phyloP scores from a whole-genome alignment of 2,797 vertebrate species.

The Alfaro cultratus region DNA sequence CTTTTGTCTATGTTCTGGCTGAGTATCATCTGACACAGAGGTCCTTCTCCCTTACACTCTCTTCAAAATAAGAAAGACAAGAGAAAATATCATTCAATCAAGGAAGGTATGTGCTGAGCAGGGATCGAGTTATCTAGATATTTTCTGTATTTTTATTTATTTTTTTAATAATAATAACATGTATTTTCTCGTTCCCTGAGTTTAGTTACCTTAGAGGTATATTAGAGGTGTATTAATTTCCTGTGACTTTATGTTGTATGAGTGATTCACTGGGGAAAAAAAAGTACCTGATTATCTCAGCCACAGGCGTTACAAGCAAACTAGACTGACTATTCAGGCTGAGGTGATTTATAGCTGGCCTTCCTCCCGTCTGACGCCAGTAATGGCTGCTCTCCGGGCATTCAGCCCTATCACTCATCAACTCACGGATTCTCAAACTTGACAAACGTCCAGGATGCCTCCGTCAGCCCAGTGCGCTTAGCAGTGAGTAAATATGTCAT shows the following conservation, averaged over 20 bases:
- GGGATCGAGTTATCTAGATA: not conserved
- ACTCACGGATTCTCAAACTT: conserved; percentile 56
- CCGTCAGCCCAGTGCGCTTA: conserved; percentile 22
- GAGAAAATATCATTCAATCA: not conserved
- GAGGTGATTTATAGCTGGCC: conserved; percentile 64
- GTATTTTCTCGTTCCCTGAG: not conserved
- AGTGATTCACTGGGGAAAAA: conserved; percentile 18
- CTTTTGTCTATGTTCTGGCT: not conserved
- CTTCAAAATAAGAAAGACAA: not conserved
- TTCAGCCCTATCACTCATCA: conserved; percentile 62
- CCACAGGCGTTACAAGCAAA: conserved; percentile 46
- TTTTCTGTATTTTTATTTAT: not conserved
- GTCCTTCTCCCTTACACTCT: not conserved
- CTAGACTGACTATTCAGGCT: conserved; percentile 60
- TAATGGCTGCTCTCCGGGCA: conserved; percentile 54
- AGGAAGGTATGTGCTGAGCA: not conserved
- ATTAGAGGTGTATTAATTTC: not conserved
- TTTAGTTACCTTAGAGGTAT: not conserved
- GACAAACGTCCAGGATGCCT: conserved; percentile 55
- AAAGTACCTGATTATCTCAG: conserved; percentile 52
- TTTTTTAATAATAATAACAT: not conserved
- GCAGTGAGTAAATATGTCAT: conserved; percentile 17
- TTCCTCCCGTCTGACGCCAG: conserved; percentile 66
- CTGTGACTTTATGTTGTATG: not conserved
- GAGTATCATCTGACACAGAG: not conserved